These are phyloP conservation scores for Calidris pygmaea DNA, from an alignment of 2,113 vertebrate species.

Conservation along the genomic window DNA sequence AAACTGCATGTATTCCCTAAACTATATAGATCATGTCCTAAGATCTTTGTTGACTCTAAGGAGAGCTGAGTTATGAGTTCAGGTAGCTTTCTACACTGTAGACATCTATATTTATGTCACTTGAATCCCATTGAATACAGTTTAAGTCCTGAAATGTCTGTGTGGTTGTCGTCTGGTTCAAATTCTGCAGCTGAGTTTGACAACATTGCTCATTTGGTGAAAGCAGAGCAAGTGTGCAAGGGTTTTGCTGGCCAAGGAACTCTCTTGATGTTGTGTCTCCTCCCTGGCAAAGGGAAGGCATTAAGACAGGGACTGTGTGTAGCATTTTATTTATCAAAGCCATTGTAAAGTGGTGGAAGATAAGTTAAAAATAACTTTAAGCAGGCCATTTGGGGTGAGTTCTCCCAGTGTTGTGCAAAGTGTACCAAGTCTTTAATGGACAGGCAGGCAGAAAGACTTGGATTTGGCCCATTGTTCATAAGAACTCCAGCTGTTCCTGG, in stretches of 20 bases:
- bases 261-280: neutral
- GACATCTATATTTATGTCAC: neutral
- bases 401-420: neutral
- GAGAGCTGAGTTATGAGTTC: neutral
- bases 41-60: neutral
- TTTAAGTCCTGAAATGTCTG: neutral
- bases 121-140: neutral
- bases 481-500: neutral
- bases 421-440: neutral
- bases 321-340: neutral
- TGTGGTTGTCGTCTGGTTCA: neutral
- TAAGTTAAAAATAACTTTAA: neutral
- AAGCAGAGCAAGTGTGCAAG: neutral
- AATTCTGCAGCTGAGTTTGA: neutral
- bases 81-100: neutral
- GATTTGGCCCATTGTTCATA: neutral
- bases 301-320: accelerated
- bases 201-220: accelerated
- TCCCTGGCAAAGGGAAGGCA: neutral
- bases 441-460: neutral
- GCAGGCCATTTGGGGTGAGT: neutral
- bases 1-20: neutral
- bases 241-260: neutral
- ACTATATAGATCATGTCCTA: neutral
- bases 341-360: neutral